Evolutionary conservation across 2,888 invertebrate species (phyloP).

Genomic region (Tiphia femorata): DNA sequence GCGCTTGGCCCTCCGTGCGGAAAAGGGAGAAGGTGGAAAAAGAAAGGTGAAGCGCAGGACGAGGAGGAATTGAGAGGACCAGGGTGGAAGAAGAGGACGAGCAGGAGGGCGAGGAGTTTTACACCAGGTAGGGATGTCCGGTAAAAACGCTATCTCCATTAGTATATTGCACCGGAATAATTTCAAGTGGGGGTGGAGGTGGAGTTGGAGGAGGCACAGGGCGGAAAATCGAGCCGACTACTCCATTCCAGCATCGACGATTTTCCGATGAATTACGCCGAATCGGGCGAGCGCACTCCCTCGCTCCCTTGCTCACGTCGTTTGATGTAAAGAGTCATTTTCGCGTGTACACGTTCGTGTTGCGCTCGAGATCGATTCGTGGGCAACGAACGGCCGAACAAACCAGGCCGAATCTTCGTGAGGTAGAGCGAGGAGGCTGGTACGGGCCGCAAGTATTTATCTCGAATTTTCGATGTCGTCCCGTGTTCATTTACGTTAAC

Average conservation of each 20-base stretch:
- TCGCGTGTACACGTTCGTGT: neutral
- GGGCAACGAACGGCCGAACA: too few relatives aligned
- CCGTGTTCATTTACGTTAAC: too few relatives aligned
- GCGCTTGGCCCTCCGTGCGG: neutral
- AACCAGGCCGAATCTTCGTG: too few relatives aligned
- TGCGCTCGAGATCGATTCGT: too few relatives aligned
- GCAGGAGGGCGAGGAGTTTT: slow-evolving; percentile 7
- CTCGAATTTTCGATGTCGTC: too few relatives aligned
- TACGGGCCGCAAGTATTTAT: too few relatives aligned
- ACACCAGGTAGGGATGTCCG: slow-evolving; percentile 9
- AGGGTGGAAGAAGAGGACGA: neutral
- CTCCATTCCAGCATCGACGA: too few relatives aligned
- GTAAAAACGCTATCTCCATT: slow-evolving; percentile 34
- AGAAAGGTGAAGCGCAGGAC: neutral
- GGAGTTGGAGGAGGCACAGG: neutral
- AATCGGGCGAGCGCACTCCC: neutral
- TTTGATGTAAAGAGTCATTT: too few relatives aligned
- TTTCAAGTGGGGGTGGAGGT: neutral
- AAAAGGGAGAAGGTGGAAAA: neutral
- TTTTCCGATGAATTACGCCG: too few relatives aligned
- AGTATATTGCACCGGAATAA: slow-evolving; percentile 13
- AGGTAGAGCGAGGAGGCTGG: too few relatives aligned
- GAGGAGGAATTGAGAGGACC: neutral
- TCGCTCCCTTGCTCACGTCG: neutral
- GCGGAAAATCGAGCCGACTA: too few relatives aligned